A percentile compares a stretch with the other conserved stretches of the same genome.
Evolutionary conservation across 2,797 vertebrate species (phyloP).

Genomic region (Otolemur crassicaudatus): DNA sequence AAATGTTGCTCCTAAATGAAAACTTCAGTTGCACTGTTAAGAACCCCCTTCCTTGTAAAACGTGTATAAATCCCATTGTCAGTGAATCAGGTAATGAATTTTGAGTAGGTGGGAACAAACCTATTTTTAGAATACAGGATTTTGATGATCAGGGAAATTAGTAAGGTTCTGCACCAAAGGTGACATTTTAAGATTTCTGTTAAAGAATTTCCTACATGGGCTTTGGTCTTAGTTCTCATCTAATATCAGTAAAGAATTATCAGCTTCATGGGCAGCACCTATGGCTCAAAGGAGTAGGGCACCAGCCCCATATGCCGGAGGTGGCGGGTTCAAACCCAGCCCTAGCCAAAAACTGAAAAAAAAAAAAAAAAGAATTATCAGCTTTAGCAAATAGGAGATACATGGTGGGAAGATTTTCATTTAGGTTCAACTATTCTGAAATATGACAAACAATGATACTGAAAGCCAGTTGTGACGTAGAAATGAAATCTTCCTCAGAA

Average conservation of each 20-base stretch:
- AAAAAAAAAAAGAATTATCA: neutral
- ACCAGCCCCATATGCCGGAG: too few species aligned
- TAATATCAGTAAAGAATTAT: neutral
- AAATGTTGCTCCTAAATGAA: conserved; percentile 36
- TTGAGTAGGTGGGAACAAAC: neutral
- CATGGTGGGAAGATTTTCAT: neutral
- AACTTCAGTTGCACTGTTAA: conserved; percentile 28
- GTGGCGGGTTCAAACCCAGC: too few species aligned
- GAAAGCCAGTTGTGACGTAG: neutral
- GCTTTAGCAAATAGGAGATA: neutral
- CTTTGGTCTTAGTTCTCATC: neutral
- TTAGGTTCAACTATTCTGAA: too few species aligned
- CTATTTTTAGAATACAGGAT: conserved; percentile 62
- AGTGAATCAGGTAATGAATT: conserved; percentile 38
- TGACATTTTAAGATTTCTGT: conserved; percentile 44
- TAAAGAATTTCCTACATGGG: conserved; percentile 18
- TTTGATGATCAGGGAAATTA: conserved; percentile 33
- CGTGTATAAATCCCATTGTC: neutral
- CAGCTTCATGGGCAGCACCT: neutral
- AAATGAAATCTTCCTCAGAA: neutral
- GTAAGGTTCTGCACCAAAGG: neutral
- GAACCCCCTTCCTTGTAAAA: neutral
- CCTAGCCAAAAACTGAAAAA: too few species aligned
- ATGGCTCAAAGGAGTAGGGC: too few species aligned
- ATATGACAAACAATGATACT: neutral